Base-by-base conservation (phyloP, 1,140 invertebrate species). In the Daktulosphaira vitifoliae region DNA sequence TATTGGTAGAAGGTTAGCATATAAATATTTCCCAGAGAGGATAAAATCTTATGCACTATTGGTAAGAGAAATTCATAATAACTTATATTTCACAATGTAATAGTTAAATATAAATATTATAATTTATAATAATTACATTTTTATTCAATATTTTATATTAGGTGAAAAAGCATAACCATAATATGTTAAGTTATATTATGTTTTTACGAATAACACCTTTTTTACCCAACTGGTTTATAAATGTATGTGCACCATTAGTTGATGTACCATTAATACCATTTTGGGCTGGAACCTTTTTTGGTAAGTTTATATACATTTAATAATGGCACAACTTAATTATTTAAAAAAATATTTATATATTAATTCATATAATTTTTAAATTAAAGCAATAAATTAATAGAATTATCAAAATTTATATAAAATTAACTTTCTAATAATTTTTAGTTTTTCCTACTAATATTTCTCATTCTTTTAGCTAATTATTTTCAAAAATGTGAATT, bases 161-260 rank as follows among this genome's bases (percentile, higher is more conserved):
- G 83, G 84, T 89, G 1, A 78, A 84, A 33, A 90, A 87, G 70
- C 93, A 99, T 72, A 80, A 83, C 69, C 84, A 91, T 66, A 86
- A 97, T 76, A 77, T 99, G 64, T 81, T 98, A 13, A 95, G 94
- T 77, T 99, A 99, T 74, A 95, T 99, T 69, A 82, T 99, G 71
- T 99, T 99, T 76, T 80, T 99, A 44, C 82, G 97, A 69, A 90
- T 99, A 66, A 99, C 97, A 15, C 97, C 97, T 53, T 88, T 99
- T 70, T 77, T 99, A 65, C 97, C 97, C 5, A 99, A 99, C 77
- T 99, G 97, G 97, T 98, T 99, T 76, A 99, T 99, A 70, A 99
- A 99, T 78, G 82, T 99, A 69, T 85, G 90, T 3, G 91, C 96
- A 67, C 97, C 97, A 26, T 87, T 99, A 15, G 89, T 99, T 67